Evolutionary conservation across 1,140 invertebrate species (phyloP), one percentile per base, ranked within the genome.

Genomic region (Euwallacea similis): DNA sequence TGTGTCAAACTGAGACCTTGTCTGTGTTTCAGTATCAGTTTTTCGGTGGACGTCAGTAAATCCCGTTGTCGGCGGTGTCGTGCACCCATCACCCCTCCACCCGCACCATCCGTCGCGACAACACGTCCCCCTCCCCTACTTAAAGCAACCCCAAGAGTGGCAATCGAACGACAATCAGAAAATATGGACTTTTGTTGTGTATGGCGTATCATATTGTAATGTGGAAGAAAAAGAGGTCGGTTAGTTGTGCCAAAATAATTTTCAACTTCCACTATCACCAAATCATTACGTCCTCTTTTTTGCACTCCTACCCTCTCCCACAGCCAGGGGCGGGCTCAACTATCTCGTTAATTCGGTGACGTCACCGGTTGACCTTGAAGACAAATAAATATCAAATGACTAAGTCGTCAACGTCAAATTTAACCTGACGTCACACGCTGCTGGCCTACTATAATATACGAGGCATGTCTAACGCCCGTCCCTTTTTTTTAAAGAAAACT

Each of bases 21-120:
- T 81, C 76, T 77, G 71, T 85, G 81, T 91, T 90, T 77, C 89
- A 91, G 90, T 90, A 89, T 83, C 88, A 90, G 83, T 85, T 91
- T 83, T 90, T 90, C 85, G 86, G 87, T 81, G 87, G 87, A 82
- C 85, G 87, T 83, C 85, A 86, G 74, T 88, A 88, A 87, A 60
- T 46, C 80, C 61, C 21, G 21, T 33, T 33, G 21, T 33, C 21
- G 59, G 46, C 9, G 11, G 21, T n/a, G 46, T 50, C 46, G 46
- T 50, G 9, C 46, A 50, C 9, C 13, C 46, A 50, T 50, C 46
- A n/a, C 50, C 13, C 21, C 21, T 63, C 61, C 33, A 13, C 21
- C 62, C 7, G 16, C 42, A 6, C 50, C 42, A 21, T 46, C 44
- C 1, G 7, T 7, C 42, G 21, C 11, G 43, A 2, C 60, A 42